These are phyloP conservation scores for Lucinisca nassula DNA, from an alignment of 2,888 invertebrate genomes.

Conservation along the genomic window DNA sequence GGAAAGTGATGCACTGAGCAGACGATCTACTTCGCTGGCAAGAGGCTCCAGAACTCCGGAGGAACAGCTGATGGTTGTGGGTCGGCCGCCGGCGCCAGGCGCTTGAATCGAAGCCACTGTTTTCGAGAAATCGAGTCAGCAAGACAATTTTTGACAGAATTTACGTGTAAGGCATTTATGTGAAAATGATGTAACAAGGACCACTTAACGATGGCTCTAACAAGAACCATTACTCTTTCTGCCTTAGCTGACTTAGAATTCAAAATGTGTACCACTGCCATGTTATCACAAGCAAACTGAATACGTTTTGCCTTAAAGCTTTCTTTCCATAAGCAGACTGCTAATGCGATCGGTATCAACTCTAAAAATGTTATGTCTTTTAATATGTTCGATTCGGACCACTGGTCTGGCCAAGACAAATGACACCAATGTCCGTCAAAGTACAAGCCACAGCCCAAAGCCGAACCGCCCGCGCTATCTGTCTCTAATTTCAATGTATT, in stretches of 20 bases:
- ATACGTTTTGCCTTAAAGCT: neutral
- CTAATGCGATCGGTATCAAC: slow-evolving; percentile 10
- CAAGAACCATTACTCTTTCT: slow-evolving; percentile 17
- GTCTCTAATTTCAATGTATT: slow-evolving; percentile 26
- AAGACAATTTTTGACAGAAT: neutral
- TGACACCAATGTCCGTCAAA: slow-evolving; percentile 6
- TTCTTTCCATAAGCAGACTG: slow-evolving; percentile 11
- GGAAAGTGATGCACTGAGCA: no score
- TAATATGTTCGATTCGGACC: neutral
- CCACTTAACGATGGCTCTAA: slow-evolving; percentile 11
- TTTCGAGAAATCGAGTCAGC: neutral
- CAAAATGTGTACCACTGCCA: slow-evolving; percentile 36
- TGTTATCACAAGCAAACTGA: slow-evolving; percentile 29
- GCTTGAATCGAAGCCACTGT: neutral
- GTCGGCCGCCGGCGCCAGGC: neutral
- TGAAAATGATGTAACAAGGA: neutral
- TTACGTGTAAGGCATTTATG: neutral
- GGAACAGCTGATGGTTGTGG: neutral
- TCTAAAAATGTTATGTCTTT: slow-evolving; percentile 25
- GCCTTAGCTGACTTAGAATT: slow-evolving; percentile 26
- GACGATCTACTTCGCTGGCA: neutral
- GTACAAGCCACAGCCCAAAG: slow-evolving; percentile 2
- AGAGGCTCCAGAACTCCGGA: neutral
- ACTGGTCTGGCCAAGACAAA: no score
- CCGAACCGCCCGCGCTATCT: slow-evolving; percentile 34